Conservation (phyloP, 2,113 vertebrate genomes). For the Indicator maculatus region DNA sequence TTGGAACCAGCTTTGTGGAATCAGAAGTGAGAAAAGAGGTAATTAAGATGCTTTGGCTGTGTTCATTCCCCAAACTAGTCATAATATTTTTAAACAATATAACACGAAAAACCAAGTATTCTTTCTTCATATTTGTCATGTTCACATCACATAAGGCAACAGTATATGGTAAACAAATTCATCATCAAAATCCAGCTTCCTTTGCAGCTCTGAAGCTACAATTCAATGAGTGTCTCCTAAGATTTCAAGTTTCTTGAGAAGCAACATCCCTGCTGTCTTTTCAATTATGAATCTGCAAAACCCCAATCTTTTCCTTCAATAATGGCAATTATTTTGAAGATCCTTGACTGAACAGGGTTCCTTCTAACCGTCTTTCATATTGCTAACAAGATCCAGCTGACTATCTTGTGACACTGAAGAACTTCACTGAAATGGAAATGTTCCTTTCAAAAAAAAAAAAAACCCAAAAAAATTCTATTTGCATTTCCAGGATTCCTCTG, state of each 20-base stretch:
- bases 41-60: neutral
- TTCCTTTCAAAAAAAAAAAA: neutral
- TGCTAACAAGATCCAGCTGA: neutral
- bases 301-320: neutral
- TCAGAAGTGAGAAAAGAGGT: neutral
- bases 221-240: accelerated
- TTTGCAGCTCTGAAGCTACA: neutral
- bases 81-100: neutral
- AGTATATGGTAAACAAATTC: neutral
- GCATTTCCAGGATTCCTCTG: neutral
- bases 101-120: neutral
- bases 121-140: neutral
- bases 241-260: neutral
- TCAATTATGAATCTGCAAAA: neutral
- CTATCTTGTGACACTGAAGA: neutral
- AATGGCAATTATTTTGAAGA: neutral
- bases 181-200: neutral
- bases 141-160: neutral
- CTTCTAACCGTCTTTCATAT: neutral
- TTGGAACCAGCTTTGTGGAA: neutral
- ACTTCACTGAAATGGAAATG: neutral
- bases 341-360: neutral
- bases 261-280: accelerated
- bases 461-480: neutral
- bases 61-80: neutral